phyloP scores from a whole-genome alignment of 1,140 invertebrate species.

The Hypothenemus hampei region DNA sequence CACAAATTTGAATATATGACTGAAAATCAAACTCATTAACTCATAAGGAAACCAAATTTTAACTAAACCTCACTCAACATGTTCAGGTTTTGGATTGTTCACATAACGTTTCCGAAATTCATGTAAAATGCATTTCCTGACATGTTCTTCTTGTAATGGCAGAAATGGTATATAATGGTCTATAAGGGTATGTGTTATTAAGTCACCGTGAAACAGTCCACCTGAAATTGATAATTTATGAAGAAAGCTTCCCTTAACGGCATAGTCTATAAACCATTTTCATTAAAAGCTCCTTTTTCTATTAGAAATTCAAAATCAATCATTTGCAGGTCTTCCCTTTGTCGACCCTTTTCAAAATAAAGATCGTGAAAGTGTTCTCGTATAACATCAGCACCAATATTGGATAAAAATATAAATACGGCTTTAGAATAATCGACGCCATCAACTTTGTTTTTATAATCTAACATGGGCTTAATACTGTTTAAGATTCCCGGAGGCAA shows the following conservation, averaged over 20 bases:
- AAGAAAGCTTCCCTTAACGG: too few relatives aligned
- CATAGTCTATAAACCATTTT: constrained; percentile 49
- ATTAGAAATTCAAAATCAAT: constrained; percentile 75
- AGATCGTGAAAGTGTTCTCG: constrained; percentile 57
- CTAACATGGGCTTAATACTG: constrained; percentile 81
- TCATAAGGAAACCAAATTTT: background rate
- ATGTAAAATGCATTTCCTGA: constrained; percentile 64
- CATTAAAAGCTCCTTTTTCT: constrained; percentile 66
- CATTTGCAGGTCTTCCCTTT: constrained; percentile 61
- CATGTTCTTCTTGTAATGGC: constrained; percentile 81
- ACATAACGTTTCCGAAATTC: constrained; percentile 51
- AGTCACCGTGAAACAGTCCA: constrained; percentile 70
- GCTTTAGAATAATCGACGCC: constrained; percentile 62
- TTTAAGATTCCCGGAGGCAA: constrained; percentile 83
- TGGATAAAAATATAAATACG: constrained; percentile 90
- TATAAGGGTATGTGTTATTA: constrained; percentile 79
- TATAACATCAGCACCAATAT: constrained; percentile 72
- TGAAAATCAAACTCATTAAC: too few relatives aligned
- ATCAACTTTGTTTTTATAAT: constrained; percentile 66
- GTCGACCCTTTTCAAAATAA: constrained; percentile 56
- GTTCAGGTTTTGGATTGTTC: constrained; percentile 42
- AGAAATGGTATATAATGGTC: constrained; percentile 93
- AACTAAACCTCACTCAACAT: constrained; percentile 48
- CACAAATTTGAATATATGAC: constrained; percentile 45
- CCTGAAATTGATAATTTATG: too few relatives aligned